These are phyloP conservation scores for Pavo muticus DNA, from an alignment of 2,113 vertebrate genomes.

Conservation along the genomic window DNA sequence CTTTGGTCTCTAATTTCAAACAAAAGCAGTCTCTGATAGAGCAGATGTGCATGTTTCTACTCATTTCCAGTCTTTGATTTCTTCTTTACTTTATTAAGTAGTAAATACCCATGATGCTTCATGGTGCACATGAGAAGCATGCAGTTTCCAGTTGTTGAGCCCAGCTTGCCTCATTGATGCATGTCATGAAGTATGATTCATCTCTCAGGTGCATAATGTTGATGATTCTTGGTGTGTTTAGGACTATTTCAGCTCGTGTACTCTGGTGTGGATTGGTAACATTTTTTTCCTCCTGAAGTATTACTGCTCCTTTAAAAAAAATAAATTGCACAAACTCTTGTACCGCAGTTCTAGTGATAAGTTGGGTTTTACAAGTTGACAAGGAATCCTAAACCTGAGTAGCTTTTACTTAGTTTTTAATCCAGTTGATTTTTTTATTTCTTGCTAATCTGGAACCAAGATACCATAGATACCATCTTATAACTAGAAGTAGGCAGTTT, in stretches of 20 bases:
- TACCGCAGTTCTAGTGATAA: neutral
- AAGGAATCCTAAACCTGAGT: neutral
- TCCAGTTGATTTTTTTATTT: neutral
- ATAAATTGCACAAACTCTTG: neutral
- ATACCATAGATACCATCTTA: neutral
- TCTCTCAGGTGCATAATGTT: neutral
- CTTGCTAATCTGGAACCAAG: neutral
- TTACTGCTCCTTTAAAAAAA: neutral
- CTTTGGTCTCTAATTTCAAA: neutral
- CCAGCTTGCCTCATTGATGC: neutral
- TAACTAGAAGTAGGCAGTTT: neutral
- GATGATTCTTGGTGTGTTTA: neutral
- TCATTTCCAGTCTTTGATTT: neutral
- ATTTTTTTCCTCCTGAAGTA: neutral
- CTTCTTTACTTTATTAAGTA: neutral
- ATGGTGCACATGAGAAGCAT: neutral
- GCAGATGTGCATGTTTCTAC: neutral
- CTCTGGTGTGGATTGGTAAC: neutral
- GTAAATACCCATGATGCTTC: neutral
- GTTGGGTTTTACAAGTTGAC: neutral
- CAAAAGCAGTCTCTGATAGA: neutral
- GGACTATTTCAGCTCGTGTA: neutral
- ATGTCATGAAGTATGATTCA: neutral
- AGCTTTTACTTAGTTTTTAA: neutral
- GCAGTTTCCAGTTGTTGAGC: accelerated